phyloP scores from a whole-genome alignment of 2,113 vertebrate genomes.

The Apteryx owenii region DNA sequence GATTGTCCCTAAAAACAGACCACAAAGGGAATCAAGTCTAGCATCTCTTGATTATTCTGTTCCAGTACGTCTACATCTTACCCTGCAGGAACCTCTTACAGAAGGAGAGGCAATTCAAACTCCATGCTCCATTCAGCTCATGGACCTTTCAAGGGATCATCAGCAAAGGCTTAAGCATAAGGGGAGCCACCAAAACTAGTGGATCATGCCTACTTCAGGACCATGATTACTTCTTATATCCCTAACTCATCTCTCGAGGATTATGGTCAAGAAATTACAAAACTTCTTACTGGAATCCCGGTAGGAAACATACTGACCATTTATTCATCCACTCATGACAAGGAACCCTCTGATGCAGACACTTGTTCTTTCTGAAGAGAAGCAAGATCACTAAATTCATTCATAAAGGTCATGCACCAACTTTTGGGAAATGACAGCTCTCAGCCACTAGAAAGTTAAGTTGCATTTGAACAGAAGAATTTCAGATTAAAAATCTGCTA shows the following conservation, averaged over 20 bases:
- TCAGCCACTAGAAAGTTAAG: neutral
- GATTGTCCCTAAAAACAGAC: neutral
- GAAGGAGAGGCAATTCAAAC: neutral
- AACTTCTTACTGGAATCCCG: neutral
- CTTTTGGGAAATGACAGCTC: neutral
- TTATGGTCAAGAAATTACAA: neutral
- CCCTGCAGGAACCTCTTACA: neutral
- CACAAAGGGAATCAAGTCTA: neutral
- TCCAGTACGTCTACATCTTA: neutral
- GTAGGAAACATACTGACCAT: neutral
- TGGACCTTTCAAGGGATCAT: neutral
- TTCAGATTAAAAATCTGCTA: neutral
- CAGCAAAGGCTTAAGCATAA: neutral
- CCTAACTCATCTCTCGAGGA: neutral
- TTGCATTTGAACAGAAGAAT: neutral
- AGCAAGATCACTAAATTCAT: neutral
- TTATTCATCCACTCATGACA: neutral
- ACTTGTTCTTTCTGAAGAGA: neutral
- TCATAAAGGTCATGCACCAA: neutral
- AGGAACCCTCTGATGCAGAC: neutral
- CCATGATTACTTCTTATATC: neutral
- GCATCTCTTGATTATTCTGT: neutral
- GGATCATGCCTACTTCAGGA: neutral
- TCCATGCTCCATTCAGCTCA: neutral
- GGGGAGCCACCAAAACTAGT: neutral